These are phyloP conservation scores for Berghia stephanieae DNA, from an alignment of 1,140 invertebrate genomes.

Conservation along the genomic window DNA sequence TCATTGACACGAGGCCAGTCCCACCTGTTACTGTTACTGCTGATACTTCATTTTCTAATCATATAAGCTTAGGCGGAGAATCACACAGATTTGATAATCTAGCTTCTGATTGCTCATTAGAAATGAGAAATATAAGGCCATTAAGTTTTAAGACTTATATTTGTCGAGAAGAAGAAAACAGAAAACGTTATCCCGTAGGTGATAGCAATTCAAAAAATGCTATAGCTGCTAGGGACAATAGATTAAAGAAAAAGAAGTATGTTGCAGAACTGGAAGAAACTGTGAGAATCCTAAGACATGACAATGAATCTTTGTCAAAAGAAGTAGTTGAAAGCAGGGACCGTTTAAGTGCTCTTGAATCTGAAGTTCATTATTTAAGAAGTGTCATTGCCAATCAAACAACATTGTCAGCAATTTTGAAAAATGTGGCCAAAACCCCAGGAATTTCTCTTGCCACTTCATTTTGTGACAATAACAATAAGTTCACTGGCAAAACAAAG, in stretches of 20 bases:
- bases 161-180: no score
- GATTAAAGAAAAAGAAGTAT: conserved; percentile 46
- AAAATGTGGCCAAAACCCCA: conserved; percentile 41
- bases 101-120: no score
- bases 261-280: conserved; percentile 40
- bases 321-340: background rate
- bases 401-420: conserved; percentile 39
- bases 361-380: conserved; percentile 44
- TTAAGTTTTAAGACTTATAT: no score
- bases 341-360: conserved; percentile 23
- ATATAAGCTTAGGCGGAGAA: no score
- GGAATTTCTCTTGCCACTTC: conserved; percentile 36
- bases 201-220: conserved; percentile 45
- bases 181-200: conserved; percentile 59
- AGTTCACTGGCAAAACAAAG: background rate
- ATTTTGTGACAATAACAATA: background rate
- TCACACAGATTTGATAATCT: no score
- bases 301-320: conserved; percentile 39
- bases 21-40: no score
- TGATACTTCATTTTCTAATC: no score
- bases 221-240: conserved; percentile 46
- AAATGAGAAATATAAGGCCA: no score
- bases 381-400: conserved; percentile 47
- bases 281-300: conserved; percentile 25
- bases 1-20: no score